Evolutionary conservation across 2,888 invertebrate genomes (phyloP).

Genomic region (Toxonevra muliebris): DNA sequence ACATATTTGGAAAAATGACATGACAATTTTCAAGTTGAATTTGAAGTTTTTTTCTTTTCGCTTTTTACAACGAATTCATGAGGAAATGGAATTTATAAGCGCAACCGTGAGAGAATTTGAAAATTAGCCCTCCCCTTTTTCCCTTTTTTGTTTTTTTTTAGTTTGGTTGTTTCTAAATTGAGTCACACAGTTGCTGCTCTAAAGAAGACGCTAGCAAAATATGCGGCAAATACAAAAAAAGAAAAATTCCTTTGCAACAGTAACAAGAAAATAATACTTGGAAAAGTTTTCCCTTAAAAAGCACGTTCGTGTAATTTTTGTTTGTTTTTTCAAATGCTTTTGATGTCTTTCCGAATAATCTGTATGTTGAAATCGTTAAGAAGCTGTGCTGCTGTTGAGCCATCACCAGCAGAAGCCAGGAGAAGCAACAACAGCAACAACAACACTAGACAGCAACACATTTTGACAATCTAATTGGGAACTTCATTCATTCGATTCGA

Average conservation of each 20-base stretch:
- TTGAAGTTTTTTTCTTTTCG: neutral
- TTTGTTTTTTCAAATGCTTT: conserved; percentile 9
- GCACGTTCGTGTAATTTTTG: conserved; percentile 9
- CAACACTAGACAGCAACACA: conserved; percentile 3
- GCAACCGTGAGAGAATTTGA: conserved; percentile 18
- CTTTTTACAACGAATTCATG: neutral
- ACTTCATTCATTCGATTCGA: conserved; percentile 20
- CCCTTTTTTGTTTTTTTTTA: no score
- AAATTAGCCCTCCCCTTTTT: neutral
- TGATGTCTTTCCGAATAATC: conserved; percentile 10
- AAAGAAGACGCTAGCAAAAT: no score
- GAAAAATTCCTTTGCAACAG: no score
- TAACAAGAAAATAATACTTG: no score
- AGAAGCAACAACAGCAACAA: neutral
- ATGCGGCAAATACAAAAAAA: no score
- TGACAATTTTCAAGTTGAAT: neutral
- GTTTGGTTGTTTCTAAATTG: no score
- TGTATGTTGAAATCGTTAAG: no score
- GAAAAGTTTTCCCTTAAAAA: neutral
- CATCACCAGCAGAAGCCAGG: no score
- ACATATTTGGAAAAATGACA: neutral
- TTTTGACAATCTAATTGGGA: conserved; percentile 24
- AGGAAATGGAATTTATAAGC: neutral
- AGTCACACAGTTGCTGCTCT: no score
- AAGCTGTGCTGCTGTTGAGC: no score